Base-by-base conservation (phyloP, 2,797 vertebrate species). In the Sebastes nivosus region DNA sequence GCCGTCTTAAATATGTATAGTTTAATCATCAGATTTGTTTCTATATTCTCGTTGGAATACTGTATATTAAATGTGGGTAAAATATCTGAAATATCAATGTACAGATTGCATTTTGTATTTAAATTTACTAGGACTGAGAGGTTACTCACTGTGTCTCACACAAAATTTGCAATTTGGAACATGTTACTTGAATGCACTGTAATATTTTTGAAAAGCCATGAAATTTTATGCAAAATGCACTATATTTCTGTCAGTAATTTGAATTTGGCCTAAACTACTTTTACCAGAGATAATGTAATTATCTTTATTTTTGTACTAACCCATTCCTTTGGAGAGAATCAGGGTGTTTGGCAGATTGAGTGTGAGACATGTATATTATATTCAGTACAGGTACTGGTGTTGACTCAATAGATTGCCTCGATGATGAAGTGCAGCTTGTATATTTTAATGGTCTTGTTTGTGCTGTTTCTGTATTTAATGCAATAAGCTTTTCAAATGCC, bases 231-330 rank as follows among this genome's bases (percentile, higher is more conserved):
- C 34, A 60, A 71, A 75, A 2, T 50, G 3, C 27, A 34, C 7
- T 16, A 32, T 72, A 72, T 74, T 76, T 86, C 72, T 86, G 30
- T 80, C 36, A 4, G 2, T 18, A 67, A 72, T 42, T 27, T 32
- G 2, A 67, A 67, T 73, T 54, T 55, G 24, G 8, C 25, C 6
- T 2, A 1, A 0, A 67, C 25, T 27, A 42, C 4, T 65, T 77
- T 11, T 38, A 57, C 59, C 68, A 74, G 67, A 83, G 71, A 75
- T 25, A 1, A 27, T 67, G 6, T 24, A 50, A 36, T 52, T 8
- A 29, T 73, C 10, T 12, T 38, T 32, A 27, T 36, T 55, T 58
- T 85, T 75, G 7, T 52, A 30, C 18, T 60, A 50, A 73, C 6
- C 10, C 8, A n/a, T 42, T 36, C 2, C 12, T 30, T 25, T 34